Conservation (phyloP, 1,140 invertebrate genomes). For the Pomacea maculata region DNA sequence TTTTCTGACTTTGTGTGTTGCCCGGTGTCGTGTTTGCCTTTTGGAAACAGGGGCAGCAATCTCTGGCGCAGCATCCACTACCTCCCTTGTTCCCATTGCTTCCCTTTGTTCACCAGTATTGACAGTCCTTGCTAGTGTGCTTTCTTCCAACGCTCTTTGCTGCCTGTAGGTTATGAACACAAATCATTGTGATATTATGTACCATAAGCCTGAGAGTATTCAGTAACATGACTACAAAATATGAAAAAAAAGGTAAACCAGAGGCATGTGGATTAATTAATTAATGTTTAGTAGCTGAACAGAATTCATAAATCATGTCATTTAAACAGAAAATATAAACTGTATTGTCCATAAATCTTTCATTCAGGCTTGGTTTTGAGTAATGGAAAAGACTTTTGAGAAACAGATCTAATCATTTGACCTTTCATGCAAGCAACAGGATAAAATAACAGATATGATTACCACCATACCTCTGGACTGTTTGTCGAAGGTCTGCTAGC, state of each 20-base stretch:
- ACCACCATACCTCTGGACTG: slow-evolving; percentile 48
- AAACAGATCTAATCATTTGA: no score
- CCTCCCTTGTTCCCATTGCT: background rate
- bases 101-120: background rate
- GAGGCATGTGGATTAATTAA: no score
- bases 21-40: background rate
- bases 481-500: slow-evolving; percentile 51
- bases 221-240: background rate
- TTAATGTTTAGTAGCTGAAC: no score
- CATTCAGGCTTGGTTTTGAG: no score
- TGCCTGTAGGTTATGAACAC: slow-evolving; percentile 2
- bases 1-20: slow-evolving; percentile 1
- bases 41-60: background rate
- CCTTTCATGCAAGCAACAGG: no score
- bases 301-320: background rate
- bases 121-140: background rate
- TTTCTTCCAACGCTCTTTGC: slow-evolving; percentile 12
- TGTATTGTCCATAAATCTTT: no score
- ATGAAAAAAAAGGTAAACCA: no score
- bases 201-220: no score
- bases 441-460: background rate
- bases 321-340: slow-evolving; percentile 1
- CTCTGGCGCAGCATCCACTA: background rate
- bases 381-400: no score
- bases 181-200: no score